phyloP scores from a whole-genome alignment of 1,140 invertebrate species.

The Paralvinella palmiformis region DNA sequence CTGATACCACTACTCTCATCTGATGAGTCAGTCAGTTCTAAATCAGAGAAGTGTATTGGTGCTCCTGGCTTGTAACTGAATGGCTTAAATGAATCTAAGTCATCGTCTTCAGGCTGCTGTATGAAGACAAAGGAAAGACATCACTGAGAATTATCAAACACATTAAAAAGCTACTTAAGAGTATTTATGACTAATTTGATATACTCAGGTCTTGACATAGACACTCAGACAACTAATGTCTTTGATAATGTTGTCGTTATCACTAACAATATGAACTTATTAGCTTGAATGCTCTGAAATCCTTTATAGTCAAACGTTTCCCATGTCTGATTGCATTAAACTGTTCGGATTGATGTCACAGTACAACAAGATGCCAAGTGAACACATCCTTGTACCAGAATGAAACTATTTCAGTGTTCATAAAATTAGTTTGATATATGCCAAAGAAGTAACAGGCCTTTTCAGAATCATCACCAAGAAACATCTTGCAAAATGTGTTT shows the following conservation, averaged over 20 bases:
- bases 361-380: too few relatives aligned
- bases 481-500: background rate
- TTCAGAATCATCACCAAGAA: too few relatives aligned
- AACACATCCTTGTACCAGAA: too few relatives aligned
- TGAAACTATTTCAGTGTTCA: too few relatives aligned
- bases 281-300: too few relatives aligned
- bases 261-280: too few relatives aligned
- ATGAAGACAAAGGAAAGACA: background rate
- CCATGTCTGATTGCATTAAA: too few relatives aligned
- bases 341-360: too few relatives aligned
- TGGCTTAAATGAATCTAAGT: background rate
- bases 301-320: too few relatives aligned
- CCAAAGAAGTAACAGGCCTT: too few relatives aligned
- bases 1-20: slow-evolving; percentile 16
- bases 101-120: background rate
- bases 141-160: background rate
- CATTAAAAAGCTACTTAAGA: background rate
- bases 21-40: slow-evolving; percentile 14
- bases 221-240: background rate
- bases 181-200: background rate
- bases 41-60: slow-evolving; percentile 2
- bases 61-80: background rate
- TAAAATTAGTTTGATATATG: too few relatives aligned
- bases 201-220: background rate
- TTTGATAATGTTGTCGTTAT: too few relatives aligned